Conservation (phyloP, 2,113 vertebrate genomes). For the Aptenodytes patagonicus region DNA sequence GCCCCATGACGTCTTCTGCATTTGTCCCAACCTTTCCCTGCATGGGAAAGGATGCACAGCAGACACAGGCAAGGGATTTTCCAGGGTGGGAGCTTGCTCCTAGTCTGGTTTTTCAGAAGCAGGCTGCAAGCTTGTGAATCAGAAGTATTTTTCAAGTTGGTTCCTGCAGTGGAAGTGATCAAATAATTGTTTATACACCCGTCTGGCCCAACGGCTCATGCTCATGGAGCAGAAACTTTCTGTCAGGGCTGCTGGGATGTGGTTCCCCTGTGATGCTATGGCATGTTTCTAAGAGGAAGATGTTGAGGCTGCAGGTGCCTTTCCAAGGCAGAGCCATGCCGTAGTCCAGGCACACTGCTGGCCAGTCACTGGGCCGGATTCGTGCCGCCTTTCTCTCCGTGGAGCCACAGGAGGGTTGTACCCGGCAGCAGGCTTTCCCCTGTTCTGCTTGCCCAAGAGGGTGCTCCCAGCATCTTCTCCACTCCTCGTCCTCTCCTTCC, state of each 20-base stretch:
- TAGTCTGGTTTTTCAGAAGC: conserved; percentile 8
- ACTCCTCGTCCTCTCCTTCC: not conserved
- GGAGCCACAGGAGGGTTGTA: not conserved
- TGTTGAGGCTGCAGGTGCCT: not conserved
- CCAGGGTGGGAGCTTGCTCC: not conserved
- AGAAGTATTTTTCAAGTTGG: conserved; percentile 31
- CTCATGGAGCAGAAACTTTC: conserved; percentile 22
- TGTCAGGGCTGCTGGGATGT: not conserved
- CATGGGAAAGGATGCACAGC: not conserved
- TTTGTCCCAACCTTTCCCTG: not conserved
- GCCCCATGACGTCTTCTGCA: fast-evolving
- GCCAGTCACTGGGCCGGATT: not conserved
- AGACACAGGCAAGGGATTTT: conserved; percentile 12
- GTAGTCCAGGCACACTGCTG: not conserved
- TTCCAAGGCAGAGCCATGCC: not conserved
- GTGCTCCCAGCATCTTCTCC: not conserved
- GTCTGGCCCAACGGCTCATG: not conserved
- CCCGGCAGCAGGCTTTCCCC: not conserved
- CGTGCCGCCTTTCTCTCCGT: fast-evolving
- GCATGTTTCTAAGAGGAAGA: not conserved
- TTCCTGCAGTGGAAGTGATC: conserved; percentile 28
- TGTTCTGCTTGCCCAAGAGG: not conserved
- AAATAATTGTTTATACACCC: conserved; percentile 14
- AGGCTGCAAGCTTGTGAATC: not conserved
- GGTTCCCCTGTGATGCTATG: not conserved